These are phyloP conservation scores for Nibea coibor DNA, from an alignment of 2,113 vertebrate genomes.

Conservation along the genomic window DNA sequence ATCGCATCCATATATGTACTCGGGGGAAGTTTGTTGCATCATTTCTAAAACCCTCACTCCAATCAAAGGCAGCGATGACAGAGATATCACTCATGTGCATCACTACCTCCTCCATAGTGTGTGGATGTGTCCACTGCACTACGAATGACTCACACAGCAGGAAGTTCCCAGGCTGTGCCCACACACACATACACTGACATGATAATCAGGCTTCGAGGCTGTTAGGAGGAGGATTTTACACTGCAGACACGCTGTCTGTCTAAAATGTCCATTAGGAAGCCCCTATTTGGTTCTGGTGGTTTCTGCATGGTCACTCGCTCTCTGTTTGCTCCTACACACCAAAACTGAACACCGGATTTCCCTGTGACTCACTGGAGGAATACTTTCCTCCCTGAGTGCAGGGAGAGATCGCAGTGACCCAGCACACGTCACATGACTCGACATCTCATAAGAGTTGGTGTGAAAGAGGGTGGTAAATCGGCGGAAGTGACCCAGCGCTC, in stretches of 20 bases:
- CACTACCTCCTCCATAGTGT: slow-evolving; percentile 72
- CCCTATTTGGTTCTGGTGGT: slow-evolving; percentile 56
- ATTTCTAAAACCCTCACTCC: slow-evolving; percentile 39
- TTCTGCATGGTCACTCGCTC: slow-evolving; percentile 2
- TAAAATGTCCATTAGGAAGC: slow-evolving; percentile 49
- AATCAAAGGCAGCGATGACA: slow-evolving; percentile 45
- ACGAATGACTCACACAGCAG: slow-evolving; percentile 75
- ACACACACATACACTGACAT: slow-evolving; percentile 60
- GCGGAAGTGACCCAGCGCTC: slow-evolving; percentile 11
- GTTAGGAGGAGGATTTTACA: slow-evolving; percentile 41
- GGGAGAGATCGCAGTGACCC: slow-evolving; percentile 1
- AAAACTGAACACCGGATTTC: slow-evolving; percentile 37
- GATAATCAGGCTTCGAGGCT: slow-evolving; percentile 41
- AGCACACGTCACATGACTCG: slow-evolving; percentile 33
- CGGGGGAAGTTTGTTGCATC: slow-evolving; percentile 64
- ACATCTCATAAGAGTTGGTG: slow-evolving; percentile 17
- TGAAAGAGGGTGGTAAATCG: slow-evolving; percentile 6
- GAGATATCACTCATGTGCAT: slow-evolving; percentile 53
- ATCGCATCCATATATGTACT: slow-evolving; percentile 63
- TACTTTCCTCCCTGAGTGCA: slow-evolving; percentile 14
- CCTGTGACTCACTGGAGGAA: slow-evolving; percentile 39
- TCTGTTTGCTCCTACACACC: slow-evolving; percentile 35
- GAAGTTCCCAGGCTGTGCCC: slow-evolving; percentile 72
- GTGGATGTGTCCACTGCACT: slow-evolving; percentile 64
- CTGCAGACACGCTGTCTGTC: slow-evolving; percentile 32